Base-by-base conservation (phyloP, 2,797 vertebrate genomes). In the Eutrigla gurnardus region DNA sequence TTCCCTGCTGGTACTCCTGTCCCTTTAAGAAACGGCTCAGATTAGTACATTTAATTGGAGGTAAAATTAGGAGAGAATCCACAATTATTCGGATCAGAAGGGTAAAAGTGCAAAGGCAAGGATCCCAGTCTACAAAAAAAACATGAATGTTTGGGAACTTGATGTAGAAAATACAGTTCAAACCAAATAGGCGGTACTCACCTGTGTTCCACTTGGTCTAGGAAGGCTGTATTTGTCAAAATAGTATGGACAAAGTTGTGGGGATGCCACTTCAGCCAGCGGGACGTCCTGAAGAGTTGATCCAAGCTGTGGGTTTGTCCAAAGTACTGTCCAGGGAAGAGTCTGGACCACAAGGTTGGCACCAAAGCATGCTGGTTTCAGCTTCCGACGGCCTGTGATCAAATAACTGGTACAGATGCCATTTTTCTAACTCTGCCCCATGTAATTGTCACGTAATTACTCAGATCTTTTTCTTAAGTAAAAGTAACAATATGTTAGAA, bases 141-240 rank as follows among this genome's bases (percentile, higher is more conserved):
- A n/a, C n/a, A n/a, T n/a, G n/a, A n/a, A n/a, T n/a, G 6, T 45
- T 42, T 69, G 25, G 18, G 35, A 65, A 42, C 6, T 35, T 52
- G 10, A 46, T 46, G 35, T 47, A 57, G 4, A 65, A 47, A 4
- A 50, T 1, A 40, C 3, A 64, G 7, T 54, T n/a, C n/a, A n/a
- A n/a, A n/a, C n/a, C n/a, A n/a, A n/a, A n/a, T n/a, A n/a, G n/a
- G n/a, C n/a, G n/a, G 6, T 55, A 61, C 65, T 69, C 13, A 54
- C 83, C 3, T 68, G 58, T 68, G 68, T 47, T 42, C 72, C 39
- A 63, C 70, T 65, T 54, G 55, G 7, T 59, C 32, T 63, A 14
- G 84, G 80, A 50, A 89, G 81, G 8, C 1, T 74, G 39, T 68
- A 71, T 9, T 82, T 84, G 78, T 90, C 83, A 35, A 90, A 87